phyloP scores from a whole-genome alignment of 2,113 vertebrate species.

The Leptocoma aspasia region DNA sequence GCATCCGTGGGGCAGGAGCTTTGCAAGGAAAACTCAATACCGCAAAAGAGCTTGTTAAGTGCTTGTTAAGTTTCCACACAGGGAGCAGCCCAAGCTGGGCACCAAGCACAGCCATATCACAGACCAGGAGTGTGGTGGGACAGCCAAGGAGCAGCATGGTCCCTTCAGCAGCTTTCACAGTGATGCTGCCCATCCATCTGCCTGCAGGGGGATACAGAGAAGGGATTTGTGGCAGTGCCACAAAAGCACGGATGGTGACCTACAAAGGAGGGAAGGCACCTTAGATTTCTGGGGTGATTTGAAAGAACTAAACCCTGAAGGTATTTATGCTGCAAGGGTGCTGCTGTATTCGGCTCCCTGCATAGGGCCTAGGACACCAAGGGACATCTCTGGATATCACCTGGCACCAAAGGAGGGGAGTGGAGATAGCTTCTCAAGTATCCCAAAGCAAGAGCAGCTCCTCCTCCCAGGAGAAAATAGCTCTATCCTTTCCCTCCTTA shows the following conservation, averaged over 20 bases:
- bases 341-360: background rate
- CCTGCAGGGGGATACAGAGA: background rate
- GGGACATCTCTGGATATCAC: background rate
- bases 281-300: background rate
- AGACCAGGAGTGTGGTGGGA: accelerated
- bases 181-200: accelerated
- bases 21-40: background rate
- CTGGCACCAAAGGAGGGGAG: background rate
- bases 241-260: accelerated
- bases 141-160: background rate
- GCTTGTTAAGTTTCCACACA: accelerated
- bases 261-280: background rate
- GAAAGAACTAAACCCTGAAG: background rate
- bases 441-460: background rate
- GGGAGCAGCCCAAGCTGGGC: accelerated
- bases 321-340: background rate
- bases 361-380: accelerated
- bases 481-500: background rate
- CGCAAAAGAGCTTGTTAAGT: accelerated
- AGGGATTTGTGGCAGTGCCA: background rate
- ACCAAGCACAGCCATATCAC: background rate
- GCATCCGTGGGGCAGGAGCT: accelerated
- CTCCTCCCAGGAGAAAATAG: background rate
- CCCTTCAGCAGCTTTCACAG: accelerated
- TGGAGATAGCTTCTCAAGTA: background rate